Conservation (phyloP, 2,888 invertebrate species). For the Meteorus cinctellus region DNA sequence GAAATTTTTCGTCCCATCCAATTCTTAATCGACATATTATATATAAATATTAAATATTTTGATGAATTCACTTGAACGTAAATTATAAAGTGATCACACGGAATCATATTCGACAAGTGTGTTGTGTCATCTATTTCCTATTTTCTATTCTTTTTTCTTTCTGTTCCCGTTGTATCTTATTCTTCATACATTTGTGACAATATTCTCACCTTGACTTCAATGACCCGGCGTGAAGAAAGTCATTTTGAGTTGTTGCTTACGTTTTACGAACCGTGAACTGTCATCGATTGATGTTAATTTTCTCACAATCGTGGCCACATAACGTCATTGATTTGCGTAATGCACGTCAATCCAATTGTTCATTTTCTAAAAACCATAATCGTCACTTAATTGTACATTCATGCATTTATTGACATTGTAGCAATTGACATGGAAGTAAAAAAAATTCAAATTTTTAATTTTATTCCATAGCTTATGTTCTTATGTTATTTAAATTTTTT, state of each 20-base stretch:
- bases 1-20: too few relatives aligned
- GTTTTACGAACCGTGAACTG: slow-evolving; percentile 12
- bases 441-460: neutral
- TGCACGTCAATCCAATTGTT: neutral
- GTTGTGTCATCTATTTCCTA: neutral
- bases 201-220: slow-evolving; percentile 16
- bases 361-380: neutral
- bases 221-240: slow-evolving; percentile 13
- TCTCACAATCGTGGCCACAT: neutral
- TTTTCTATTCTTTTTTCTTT: neutral
- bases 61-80: too few relatives aligned
- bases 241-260: slow-evolving; percentile 14
- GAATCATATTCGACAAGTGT: neutral
- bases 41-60: too few relatives aligned
- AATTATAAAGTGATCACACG: too few relatives aligned
- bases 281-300: neutral
- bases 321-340: slow-evolving; percentile 3
- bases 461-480: neutral
- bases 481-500: neutral
- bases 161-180: neutral
- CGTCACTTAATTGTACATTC: neutral
- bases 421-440: neutral
- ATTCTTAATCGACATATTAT: too few relatives aligned
- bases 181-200: neutral
- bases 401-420: neutral